phyloP scores from a whole-genome alignment of 2,888 invertebrate genomes.

The Ormyrus pomaceus region DNA sequence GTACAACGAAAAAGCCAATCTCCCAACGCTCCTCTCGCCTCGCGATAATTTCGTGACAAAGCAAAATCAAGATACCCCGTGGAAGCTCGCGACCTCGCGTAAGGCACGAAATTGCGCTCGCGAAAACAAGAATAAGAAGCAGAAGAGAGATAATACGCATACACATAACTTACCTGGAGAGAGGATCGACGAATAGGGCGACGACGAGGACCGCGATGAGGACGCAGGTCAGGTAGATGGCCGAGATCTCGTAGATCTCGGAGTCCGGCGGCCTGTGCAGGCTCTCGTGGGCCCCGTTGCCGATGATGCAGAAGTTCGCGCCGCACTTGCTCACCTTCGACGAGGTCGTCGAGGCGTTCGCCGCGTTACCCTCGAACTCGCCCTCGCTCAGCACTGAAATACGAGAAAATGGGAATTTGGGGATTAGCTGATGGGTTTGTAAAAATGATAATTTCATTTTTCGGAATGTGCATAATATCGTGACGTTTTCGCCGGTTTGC shows the following conservation, averaged over 20 bases:
- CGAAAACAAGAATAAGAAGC: too few species aligned
- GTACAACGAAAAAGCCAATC: too few species aligned
- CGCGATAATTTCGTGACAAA: too few species aligned
- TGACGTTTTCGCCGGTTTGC: too few species aligned
- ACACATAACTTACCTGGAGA: slow-evolving; percentile 82
- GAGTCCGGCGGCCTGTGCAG: slow-evolving; percentile 88
- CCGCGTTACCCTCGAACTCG: slow-evolving; percentile 78
- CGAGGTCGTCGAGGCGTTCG: slow-evolving; percentile 71
- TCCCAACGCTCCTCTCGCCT: too few species aligned
- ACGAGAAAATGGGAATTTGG: neutral
- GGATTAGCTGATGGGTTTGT: too few species aligned
- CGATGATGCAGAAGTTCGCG: slow-evolving; percentile 88
- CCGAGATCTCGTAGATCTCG: slow-evolving; percentile 92
- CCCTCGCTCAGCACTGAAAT: slow-evolving; percentile 85
- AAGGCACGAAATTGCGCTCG: too few species aligned
- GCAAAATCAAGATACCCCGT: too few species aligned
- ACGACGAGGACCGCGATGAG: slow-evolving; percentile 91
- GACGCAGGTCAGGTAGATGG: slow-evolving; percentile 93
- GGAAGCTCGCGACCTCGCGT: too few species aligned
- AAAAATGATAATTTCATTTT: neutral
- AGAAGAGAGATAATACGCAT: too few species aligned
- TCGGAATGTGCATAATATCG: too few species aligned
- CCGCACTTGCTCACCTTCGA: slow-evolving; percentile 82
- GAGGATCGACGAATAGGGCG: slow-evolving; percentile 91
- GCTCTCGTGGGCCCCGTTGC: slow-evolving; percentile 84